Base-by-base conservation (phyloP, 2,888 invertebrate species). In the Polylopha cassiicola region DNA sequence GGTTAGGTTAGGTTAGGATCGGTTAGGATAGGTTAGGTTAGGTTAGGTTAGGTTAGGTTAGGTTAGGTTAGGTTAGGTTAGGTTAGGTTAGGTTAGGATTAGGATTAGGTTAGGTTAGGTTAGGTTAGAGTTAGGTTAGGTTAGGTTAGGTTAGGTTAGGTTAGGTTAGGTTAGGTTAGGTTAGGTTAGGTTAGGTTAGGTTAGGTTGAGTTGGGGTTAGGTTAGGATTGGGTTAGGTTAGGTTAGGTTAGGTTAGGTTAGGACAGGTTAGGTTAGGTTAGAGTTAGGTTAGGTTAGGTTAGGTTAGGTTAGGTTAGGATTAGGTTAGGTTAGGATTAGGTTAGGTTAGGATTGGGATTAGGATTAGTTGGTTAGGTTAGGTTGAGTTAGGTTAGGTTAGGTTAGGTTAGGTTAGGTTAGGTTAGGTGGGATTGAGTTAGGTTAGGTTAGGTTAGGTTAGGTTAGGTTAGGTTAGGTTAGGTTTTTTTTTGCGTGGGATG, bases 121-220 rank as follows among this genome's bases (percentile, higher is more conserved):
- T 45, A 45, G 39, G 39, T 46, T 42, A 37, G 41, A n/a, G 34
- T 33, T 45, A 37, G 41, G 38, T 41, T 41, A 41, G 45, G 37
- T 42, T 46, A 41, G 33, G 36, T 24, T 34, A 43, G 39, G 43
- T 43, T 46, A 39, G 39, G 39, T 43, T 46, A 44, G 42, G 42
- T 47, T 47, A 42, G 44, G 42, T 44, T 47, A 44, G 42, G 42
- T 46, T 46, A 44, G 46, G 46, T 48, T 46, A 46, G 44, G 43
- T 48, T 46, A 44, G 43, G 42, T 47, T 42, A 39, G 39, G 44
- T 44, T 44, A 44, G 44, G 43, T 44, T 44, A 44, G 44, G 44
- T 44, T 44, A 44, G 44, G 44, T 44, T 44, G 39, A 2, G 9
- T n/a, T n/a, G n/a, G 9, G 44, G 44, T 44, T 44, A 44, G 44